phyloP scores from a whole-genome alignment of 2,888 invertebrate genomes.

The Synanthedon myopaeformis region DNA sequence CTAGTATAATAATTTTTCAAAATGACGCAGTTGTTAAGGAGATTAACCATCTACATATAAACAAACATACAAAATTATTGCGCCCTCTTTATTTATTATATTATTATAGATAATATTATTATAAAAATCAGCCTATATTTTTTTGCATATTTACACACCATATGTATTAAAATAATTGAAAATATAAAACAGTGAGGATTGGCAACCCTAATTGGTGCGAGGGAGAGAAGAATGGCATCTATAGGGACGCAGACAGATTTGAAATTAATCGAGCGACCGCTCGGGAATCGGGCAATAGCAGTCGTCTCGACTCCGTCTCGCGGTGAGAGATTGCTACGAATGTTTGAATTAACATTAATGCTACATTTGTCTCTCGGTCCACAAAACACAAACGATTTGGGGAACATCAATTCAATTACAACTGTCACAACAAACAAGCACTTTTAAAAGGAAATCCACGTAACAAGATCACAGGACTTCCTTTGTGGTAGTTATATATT shows the following conservation, averaged over 20 bases:
- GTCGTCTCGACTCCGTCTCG: not conserved
- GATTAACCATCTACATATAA: too few species aligned
- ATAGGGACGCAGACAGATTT: conserved; percentile 5
- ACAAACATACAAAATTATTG: too few species aligned
- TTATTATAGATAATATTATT: too few species aligned
- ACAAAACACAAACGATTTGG: not conserved
- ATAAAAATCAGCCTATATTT: too few species aligned
- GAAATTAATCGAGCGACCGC: conserved; percentile 8
- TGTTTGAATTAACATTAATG: not conserved
- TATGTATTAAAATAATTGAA: too few species aligned
- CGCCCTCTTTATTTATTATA: too few species aligned
- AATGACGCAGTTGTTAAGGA: too few species aligned
- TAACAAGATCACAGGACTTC: not conserved
- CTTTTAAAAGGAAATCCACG: not conserved
- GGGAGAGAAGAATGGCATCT: conserved; percentile 4
- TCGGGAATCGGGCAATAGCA: not conserved
- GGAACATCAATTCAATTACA: not conserved
- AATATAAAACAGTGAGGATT: too few species aligned
- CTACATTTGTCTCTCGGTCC: not conserved
- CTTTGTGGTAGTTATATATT: too few species aligned
- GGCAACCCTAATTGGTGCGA: not conserved
- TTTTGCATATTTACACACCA: too few species aligned
- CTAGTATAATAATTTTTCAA: too few species aligned
- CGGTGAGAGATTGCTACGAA: conserved; percentile 2
- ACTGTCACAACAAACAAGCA: not conserved